Evolutionary conservation across 1,140 invertebrate genomes (phyloP), one percentile per base, ranked within the genome.

Genomic region (Saccostrea echinata): DNA sequence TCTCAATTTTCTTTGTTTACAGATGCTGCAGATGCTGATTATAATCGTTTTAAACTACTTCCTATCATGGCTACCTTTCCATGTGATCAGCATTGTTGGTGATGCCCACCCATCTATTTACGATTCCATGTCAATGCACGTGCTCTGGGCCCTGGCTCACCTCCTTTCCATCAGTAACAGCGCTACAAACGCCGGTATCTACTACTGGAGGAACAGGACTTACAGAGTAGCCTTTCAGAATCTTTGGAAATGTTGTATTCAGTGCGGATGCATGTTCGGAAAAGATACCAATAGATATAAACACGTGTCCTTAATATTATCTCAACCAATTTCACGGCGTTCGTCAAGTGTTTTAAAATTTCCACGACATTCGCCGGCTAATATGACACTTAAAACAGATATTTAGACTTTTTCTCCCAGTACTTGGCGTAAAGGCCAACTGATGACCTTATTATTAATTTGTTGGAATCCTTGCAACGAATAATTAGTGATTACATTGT

Each of bases 11-110:
- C 27, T 84, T 57, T 85, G 4, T 76, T 89, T 89, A 57, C 84
- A 89, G 88, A 89, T 84, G 16, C 53, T 89, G 12, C 71, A 82
- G 53, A 89, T 89, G 88, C 27, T 89, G 51, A 18, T 87, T 27
- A 84, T 76, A 12, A 84, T 89, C 24, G 88, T 89, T 16, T 30
- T 87, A 12, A 84, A 55, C 24, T 89, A 87, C 83, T 33, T 84
- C 21, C 71, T 89, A 21, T 81, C 88, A 21, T 89, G 88, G 88
- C 27, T 89, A n/a, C 88, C 88, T 21, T 68, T 85, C 12, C 86
- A 89, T 43, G 84, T 84, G 9, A 64, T 89, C 9, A 87, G 84
- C 13, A 64, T 89, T 21, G 9, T 71, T 18, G 88, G 88, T 33
- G 88, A 89, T 27, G 61, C 76, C 18, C 57, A 89, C 52, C 86